Conservation (phyloP, 2,888 invertebrate genomes). For the Mesoligia furuncula region DNA sequence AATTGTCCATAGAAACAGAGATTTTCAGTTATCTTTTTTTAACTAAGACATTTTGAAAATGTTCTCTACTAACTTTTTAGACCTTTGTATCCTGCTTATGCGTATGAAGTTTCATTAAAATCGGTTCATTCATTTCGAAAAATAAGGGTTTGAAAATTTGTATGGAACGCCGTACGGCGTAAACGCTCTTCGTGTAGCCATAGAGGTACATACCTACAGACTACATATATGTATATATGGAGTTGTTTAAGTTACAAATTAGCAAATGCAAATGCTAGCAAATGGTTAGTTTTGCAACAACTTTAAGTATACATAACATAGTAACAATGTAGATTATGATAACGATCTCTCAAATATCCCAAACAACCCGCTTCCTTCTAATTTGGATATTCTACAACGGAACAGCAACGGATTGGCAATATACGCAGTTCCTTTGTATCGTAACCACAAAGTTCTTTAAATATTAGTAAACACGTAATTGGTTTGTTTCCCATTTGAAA, state of each 20-base stretch:
- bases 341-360: conserved; percentile 16
- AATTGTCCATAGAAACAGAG: too few species aligned
- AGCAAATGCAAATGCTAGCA: too few species aligned
- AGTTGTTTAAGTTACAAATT: background rate
- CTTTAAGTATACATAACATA: background rate
- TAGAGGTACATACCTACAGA: background rate
- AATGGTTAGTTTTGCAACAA: background rate
- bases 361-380: conserved; percentile 24
- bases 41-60: too few species aligned
- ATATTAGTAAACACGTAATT: background rate
- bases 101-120: too few species aligned
- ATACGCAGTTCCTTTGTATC: conserved; percentile 26
- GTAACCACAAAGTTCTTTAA: background rate
- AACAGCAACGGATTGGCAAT: conserved; percentile 20
- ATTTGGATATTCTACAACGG: conserved; percentile 8
- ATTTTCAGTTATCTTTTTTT: too few species aligned
- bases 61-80: too few species aligned
- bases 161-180: too few species aligned
- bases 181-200: too few species aligned
- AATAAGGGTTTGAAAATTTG: too few species aligned
- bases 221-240: too few species aligned
- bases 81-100: too few species aligned
- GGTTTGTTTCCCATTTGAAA: background rate
- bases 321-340: conserved; percentile 19
- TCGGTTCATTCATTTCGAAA: too few species aligned